Evolutionary conservation across 2,888 invertebrate genomes (phyloP), one percentile per base, ranked within the genome.

Genomic region (Hydriomena furcata): DNA sequence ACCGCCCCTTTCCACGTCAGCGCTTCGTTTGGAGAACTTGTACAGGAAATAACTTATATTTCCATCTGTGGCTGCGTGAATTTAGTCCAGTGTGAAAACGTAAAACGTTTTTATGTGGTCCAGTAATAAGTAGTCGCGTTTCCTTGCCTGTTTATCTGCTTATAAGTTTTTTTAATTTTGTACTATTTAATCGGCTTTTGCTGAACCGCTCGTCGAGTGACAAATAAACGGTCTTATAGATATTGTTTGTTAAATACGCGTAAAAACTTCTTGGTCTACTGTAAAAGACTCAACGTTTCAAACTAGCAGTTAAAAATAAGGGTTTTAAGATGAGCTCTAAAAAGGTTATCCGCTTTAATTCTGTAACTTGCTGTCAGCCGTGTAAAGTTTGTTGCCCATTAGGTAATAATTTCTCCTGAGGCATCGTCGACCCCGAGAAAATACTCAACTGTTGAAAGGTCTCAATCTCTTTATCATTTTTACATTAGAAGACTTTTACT

Each of bases 401-500:
- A n/a, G n/a, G n/a, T n/a, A 84, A 84, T 84, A 36, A 84, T 82
- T 84, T 79, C 82, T 71, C 73, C 63, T 67, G 76, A 70, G 72
- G 77, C 79, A 71, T 71, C 73, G 76, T 70, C 73, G 73, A 66
- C 72, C 76, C 68, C 78, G 76, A 79, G 83, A 84, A 85, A 84
- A 86, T 85, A 84, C 85, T 84, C 84, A 75, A 81, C 80, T 82
- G 83, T 84, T 84, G 84, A 78, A 82, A 84, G 82, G 79, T 80
- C 79, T 82, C 80, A 84, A 84, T 84, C 82, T 82, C 84, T 84
- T 85, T 84, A 83, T 79, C 84, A 85, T 84, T 76, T 85, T 80
- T n/a, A n/a, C n/a, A n/a, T n/a, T n/a, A n/a, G n/a, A n/a, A n/a
- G n/a, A n/a, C n/a, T n/a, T n/a, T n/a, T n/a, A n/a, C n/a, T n/a